Percentiles rank a stretch among this genome's conserved stretches.
Evolutionary conservation across 2,888 invertebrate genomes (phyloP).

Genomic region (Ophion obscuratus): DNA sequence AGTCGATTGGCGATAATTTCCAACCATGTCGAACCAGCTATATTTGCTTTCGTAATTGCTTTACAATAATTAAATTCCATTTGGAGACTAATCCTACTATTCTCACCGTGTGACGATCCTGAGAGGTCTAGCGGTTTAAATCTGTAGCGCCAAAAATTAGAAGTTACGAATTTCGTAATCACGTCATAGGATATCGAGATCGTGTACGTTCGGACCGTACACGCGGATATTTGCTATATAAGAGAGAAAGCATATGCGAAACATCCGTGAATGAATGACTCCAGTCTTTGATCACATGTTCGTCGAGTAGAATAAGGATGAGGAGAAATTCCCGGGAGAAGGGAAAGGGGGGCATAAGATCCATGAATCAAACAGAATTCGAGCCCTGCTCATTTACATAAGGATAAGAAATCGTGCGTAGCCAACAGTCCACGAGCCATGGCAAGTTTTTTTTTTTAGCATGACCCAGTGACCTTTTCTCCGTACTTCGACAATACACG

Average conservation of each 20-base stretch:
- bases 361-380: conserved; percentile 65
- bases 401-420: conserved; percentile 62
- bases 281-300: conserved; percentile 21
- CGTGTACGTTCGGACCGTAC: background rate
- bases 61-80: no score
- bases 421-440: conserved; percentile 44
- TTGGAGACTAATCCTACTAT: background rate
- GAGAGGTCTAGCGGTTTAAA: background rate
- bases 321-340: conserved; percentile 48
- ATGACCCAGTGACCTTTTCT: conserved; percentile 64
- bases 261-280: conserved; percentile 62
- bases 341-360: conserved; percentile 37
- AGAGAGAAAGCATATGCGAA: background rate
- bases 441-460: conserved; percentile 61
- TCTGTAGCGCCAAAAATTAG: background rate
- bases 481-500: conserved; percentile 19
- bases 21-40: no score
- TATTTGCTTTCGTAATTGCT: no score
- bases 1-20: background rate
- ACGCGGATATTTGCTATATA: background rate
- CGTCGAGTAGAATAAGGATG: conserved; percentile 14
- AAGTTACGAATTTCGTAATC: background rate
- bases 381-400: conserved; percentile 58
- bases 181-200: background rate
- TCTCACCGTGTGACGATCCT: background rate